Evolutionary conservation across 2,888 invertebrate genomes (phyloP), one percentile per base, ranked within the genome.

Genomic region (Dione vanillae): DNA sequence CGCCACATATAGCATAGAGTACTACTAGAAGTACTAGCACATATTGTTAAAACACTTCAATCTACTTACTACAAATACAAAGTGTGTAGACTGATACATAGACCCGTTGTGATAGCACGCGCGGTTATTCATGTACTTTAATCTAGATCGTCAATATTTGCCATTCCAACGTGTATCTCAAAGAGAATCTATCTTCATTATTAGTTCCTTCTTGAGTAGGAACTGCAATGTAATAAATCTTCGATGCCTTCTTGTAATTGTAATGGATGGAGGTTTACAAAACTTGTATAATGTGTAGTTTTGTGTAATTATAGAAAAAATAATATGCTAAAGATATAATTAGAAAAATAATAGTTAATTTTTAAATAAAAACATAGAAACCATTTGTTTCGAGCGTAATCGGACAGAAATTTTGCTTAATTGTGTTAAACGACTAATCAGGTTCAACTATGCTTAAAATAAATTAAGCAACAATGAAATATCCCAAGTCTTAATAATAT

Each of bases 161-260:
- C 49, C 19, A 49, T 49, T 64, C 37, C 19, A 40, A 49, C 49
- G 5, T 49, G 14, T 35, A 35, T 40, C 47, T 64, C 49, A 64
- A 51, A 51, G 49, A 27, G 49, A 49, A 64, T 64, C 64, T 19
- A 51, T 64, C 40, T 51, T 51, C 64, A 51, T 64, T 64, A 64
- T 61, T 61, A 35, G 27, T 45, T 43, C 14, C 9, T n/a, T 61
- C 45, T 61, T 27, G 27, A 61, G 45, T 61, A 27, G 61, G 45
- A 16, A 61, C n/a, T 61, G 35, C 45, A 61, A 45, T 61, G 43
- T 61, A 61, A 61, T 61, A 11, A 27, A 61, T 61, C 45, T 61
- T 45, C n/a, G 27, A 35, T 61, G 16, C 45, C 43, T n/a, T 54
- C n/a, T 19, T 19, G 14, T 47, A 49, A 49, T 49, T 19, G 27